Conservation (phyloP, 2,888 invertebrate genomes). For the Cosmorhoe ocellata region DNA sequence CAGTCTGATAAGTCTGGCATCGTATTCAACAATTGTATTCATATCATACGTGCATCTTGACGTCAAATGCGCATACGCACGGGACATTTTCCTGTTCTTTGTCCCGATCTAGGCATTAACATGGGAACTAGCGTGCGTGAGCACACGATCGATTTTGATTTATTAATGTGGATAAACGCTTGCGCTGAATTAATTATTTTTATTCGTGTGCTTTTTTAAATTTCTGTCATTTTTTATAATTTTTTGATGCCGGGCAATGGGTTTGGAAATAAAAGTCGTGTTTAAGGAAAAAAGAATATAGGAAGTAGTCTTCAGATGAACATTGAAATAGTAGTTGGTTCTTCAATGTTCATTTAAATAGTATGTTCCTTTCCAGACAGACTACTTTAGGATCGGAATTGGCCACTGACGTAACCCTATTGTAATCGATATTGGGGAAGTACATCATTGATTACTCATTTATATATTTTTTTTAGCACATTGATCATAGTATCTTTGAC, state of each 20-base stretch:
- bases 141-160: constrained; percentile 61
- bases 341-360: no score
- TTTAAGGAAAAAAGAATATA: no score
- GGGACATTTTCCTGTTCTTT: constrained; percentile 69
- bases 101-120: constrained; percentile 51
- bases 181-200: constrained; percentile 53
- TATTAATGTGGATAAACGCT: constrained; percentile 57
- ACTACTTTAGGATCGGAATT: constrained; percentile 5
- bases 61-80: constrained; percentile 41
- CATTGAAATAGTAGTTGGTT: no score
- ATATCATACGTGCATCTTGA: constrained; percentile 46
- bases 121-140: constrained; percentile 52
- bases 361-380: constrained; percentile 9
- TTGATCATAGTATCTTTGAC: not conserved
- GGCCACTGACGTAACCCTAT: constrained; percentile 32
- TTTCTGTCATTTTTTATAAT: constrained; percentile 9
- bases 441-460: constrained; percentile 47
- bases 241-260: no score
- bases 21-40: constrained; percentile 45
- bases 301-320: no score
- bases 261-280: no score
- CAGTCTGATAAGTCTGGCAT: constrained; percentile 37
- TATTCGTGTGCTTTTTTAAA: constrained; percentile 44
- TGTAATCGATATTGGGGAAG: constrained; percentile 35
- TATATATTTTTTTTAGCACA: not conserved